These are phyloP conservation scores for Rhagoletis zephyria DNA, from an alignment of 1,140 invertebrate species.

Conservation along the genomic window DNA sequence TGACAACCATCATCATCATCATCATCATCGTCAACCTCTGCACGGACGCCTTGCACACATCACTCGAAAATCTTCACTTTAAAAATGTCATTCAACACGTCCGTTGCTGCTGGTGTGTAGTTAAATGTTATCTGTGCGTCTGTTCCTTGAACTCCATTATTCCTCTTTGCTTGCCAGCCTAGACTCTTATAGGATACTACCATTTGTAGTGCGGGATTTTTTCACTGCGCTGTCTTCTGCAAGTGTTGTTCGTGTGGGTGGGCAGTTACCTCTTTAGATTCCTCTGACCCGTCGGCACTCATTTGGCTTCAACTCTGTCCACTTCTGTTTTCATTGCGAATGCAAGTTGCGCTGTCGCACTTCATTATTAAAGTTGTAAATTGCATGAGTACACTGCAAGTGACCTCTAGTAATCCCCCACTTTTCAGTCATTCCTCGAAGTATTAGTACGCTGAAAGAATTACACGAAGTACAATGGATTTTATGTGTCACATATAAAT, in stretches of 20 bases:
- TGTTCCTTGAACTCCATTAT: not conserved
- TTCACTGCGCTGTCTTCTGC: not conserved
- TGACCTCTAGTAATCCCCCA: constrained; percentile 25
- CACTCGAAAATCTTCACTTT: not conserved
- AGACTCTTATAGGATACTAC: not conserved
- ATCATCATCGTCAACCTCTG: not conserved
- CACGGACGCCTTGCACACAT: not conserved
- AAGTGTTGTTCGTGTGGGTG: not conserved
- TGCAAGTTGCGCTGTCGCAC: constrained; percentile 30
- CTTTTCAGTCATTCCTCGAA: not conserved
- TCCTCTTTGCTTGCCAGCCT: not conserved
- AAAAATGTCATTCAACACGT: not conserved
- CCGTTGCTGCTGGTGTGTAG: not conserved
- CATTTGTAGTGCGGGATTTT: not conserved
- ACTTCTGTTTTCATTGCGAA: not conserved
- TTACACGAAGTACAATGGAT: no score
- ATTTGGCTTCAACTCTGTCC: not conserved
- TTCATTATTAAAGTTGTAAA: constrained; percentile 38
- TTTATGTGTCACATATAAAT: no score
- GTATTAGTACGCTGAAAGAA: constrained; percentile 30
- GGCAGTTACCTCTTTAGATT: not conserved
- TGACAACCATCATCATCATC: not conserved
- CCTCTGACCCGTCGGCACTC: not conserved
- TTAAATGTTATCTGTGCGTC: not conserved
- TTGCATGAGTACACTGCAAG: constrained; percentile 29